phyloP scores from a whole-genome alignment of 2,888 invertebrate genomes.

The Drosophila peninsularis region DNA sequence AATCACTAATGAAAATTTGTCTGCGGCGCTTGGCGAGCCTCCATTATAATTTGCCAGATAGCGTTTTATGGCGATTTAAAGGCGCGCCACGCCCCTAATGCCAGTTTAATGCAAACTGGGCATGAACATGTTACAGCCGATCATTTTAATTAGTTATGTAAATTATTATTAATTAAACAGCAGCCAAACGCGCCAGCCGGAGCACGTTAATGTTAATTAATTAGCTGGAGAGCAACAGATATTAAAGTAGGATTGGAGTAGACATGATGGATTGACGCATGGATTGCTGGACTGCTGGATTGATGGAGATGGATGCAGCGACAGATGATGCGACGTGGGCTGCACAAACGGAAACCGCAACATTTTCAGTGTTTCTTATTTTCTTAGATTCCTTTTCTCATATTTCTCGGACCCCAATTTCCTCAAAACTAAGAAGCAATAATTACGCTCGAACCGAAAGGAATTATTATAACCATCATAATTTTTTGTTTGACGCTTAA shows the following conservation, averaged over 20 bases:
- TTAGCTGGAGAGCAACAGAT: conserved; percentile 21
- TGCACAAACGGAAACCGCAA: conserved; percentile 66
- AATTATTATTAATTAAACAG: conserved; percentile 65
- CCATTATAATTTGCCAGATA: conserved; percentile 38
- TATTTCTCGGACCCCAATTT: conserved; percentile 63
- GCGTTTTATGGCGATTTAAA: conserved; percentile 25
- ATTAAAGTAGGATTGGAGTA: neutral
- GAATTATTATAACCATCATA: conserved; percentile 58
- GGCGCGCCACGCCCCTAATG: conserved; percentile 28
- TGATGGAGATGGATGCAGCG: conserved; percentile 23
- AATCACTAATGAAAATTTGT: conserved; percentile 55
- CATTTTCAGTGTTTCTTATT: conserved; percentile 32
- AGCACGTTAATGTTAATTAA: conserved; percentile 61
- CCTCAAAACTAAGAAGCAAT: conserved; percentile 32
- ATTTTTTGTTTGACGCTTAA: conserved; percentile 54
- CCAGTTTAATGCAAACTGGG: conserved; percentile 64
- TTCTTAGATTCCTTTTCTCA: conserved; percentile 8
- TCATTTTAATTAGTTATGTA: conserved; percentile 69
- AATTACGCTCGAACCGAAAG: conserved; percentile 52
- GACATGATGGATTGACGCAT: neutral
- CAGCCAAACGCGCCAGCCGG: conserved; percentile 33
- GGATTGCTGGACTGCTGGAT: neutral
- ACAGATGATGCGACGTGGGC: conserved; percentile 29
- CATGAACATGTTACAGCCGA: conserved; percentile 66
- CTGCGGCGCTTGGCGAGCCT: conserved; percentile 15